A percentile compares a stretch with the other conserved stretches of the same genome.
phyloP scores from a whole-genome alignment of 2,797 vertebrate species.

The Taenioides sp. region DNA sequence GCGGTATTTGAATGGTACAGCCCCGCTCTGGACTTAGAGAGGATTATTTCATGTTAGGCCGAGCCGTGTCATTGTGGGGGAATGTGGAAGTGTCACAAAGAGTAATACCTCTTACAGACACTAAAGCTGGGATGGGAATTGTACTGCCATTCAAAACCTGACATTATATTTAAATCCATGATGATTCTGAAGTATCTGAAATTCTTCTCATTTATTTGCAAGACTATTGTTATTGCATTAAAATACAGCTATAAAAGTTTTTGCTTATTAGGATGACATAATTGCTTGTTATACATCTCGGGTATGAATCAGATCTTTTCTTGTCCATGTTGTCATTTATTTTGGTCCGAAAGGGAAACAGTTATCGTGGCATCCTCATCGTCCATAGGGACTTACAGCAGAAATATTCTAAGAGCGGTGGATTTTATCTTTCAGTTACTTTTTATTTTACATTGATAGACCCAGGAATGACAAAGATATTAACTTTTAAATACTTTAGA shows the following conservation, averaged over 20 bases:
- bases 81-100: constrained; percentile 1
- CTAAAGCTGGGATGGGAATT: constrained; percentile 1
- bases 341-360: no score
- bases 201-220: background rate
- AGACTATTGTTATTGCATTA: background rate
- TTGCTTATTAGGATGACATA: background rate
- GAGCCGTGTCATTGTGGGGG: constrained; percentile 13
- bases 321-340: no score
- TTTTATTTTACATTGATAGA: no score
- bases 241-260: background rate
- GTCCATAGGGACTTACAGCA: no score
- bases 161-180: background rate
- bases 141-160: background rate
- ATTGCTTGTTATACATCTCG: no score
- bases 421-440: no score
- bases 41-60: constrained; percentile 50
- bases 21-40: constrained; percentile 35
- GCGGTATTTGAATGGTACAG: constrained; percentile 44
- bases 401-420: no score
- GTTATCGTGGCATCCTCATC: no score
- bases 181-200: background rate
- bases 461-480: no score
- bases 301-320: no score
- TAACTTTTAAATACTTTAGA: no score
- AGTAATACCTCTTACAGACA: constrained; percentile 2